Evolutionary conservation across 2,113 vertebrate species (phyloP), one percentile per base, ranked within the genome.

Genomic region (Epinephelus fuscoguttatus): DNA sequence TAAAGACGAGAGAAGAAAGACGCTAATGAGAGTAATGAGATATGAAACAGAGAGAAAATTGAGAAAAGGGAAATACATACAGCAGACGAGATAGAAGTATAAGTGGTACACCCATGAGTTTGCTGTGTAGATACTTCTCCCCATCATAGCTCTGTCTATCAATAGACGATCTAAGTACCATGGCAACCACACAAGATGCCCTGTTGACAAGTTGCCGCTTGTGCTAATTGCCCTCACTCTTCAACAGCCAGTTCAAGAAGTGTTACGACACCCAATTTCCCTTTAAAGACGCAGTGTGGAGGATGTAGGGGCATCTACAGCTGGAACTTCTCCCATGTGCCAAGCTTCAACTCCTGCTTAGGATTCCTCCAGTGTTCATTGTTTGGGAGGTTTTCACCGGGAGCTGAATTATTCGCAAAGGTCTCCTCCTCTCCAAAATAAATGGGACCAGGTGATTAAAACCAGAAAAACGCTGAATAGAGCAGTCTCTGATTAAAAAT

Each of bases 191-290:
- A 60, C 18, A 4, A 21, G 18, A 69, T 18, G 33, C 63, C 68
- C 50, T 42, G 21, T 13, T 62, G 59, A 67, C 30, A 56, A 61
- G 25, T 13, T 78, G 37, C 5, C 6, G 6, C 33, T 37, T 37
- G 33, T 7, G 33, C 19, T 59, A 57, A 70, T 45, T 57, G 37
- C 33, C 33, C 6, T 40, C 11, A 27, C n/a, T 42, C 15, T 70
- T 77, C 42, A 68, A 55, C 33, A 68, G 70, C 49, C 60, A 45
- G 27, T 75, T 78, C 11, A 59, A 60, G 64, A 69, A n/a, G 71
- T 25, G 45, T 64, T 25, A 73, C n/a, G 33, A 42, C 66, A 63
- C 21, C 66, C 25, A 62, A 27, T 52, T 70, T 60, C 57, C 52
- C 57, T 70, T 52, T 37, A 37, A 37, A 37, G 33, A 37, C 1